phyloP scores from a whole-genome alignment of 2,888 invertebrate species.

The Aphodius granarius region DNA sequence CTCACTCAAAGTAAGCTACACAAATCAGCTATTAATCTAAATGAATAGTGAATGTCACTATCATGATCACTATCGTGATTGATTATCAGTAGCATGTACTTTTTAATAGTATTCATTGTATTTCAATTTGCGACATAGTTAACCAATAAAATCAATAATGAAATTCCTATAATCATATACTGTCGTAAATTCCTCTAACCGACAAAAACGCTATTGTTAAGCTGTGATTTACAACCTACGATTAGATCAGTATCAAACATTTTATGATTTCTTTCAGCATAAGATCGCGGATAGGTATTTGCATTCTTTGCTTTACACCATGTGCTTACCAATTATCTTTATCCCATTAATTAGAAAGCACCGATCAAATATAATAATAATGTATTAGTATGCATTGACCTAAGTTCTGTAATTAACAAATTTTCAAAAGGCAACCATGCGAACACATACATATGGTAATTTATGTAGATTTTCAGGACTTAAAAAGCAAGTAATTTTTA shows the following conservation, averaged over 20 bases:
- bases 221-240: not conserved
- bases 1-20: too few species aligned
- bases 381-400: not conserved
- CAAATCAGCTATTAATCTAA: too few species aligned
- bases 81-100: too few species aligned
- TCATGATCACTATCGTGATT: too few species aligned
- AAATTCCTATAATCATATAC: not conserved
- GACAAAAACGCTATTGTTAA: not conserved
- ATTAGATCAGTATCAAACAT: not conserved
- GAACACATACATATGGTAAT: not conserved
- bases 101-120: too few species aligned
- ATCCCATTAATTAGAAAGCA: not conserved
- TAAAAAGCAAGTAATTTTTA: not conserved
- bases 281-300: not conserved
- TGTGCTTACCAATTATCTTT: not conserved
- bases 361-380: not conserved
- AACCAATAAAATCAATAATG: too few species aligned
- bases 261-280: not conserved
- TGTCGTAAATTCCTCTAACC: not conserved
- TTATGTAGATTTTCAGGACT: not conserved
- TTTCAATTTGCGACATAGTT: too few species aligned
- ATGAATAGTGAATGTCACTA: too few species aligned
- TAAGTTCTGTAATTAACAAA: not conserved
- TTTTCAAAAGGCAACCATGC: not conserved
- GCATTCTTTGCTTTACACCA: not conserved